A percentile compares a stretch with the other conserved stretches of the same genome.
Conservation (phyloP, 2,888 invertebrate genomes). For the Caradrina kadenii region DNA sequence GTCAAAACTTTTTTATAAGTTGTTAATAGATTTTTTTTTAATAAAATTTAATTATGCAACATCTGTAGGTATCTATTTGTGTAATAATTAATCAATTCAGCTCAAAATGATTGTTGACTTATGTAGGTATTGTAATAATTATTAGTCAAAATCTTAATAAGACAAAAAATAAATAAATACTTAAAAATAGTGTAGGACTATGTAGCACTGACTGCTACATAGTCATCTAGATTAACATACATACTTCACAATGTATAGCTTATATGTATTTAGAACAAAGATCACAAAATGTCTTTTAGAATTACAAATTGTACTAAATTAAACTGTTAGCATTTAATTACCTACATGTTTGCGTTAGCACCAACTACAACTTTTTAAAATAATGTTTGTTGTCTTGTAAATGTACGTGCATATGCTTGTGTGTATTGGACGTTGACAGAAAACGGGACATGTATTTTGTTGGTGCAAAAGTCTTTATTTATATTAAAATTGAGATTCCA, state of each 20-base stretch:
- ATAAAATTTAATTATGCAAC: no score
- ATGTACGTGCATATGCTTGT: no score
- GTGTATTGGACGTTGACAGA: no score
- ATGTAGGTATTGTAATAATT: no score
- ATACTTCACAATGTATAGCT: not conserved
- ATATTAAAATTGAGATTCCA: no score
- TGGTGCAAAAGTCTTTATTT: no score
- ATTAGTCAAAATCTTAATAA: not conserved
- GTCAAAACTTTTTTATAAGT: no score
- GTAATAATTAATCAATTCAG: no score
- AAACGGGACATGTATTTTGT: no score
- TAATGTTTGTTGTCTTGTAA: not conserved
- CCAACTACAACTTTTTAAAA: not conserved
- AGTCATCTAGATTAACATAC: not conserved
- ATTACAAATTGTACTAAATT: slow-evolving; percentile 1
- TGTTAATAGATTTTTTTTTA: no score
- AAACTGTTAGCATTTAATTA: not conserved
- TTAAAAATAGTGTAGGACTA: not conserved
- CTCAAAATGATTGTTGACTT: not conserved
- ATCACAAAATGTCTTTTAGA: slow-evolving; percentile 2
- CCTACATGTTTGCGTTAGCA: not conserved
- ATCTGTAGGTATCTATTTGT: no score
- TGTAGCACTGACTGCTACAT: not conserved
- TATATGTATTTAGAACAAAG: slow-evolving; percentile 37
- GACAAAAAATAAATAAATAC: not conserved